Base-by-base conservation (phyloP, 1,140 invertebrate species). In the Leptoteleia sp. region DNA sequence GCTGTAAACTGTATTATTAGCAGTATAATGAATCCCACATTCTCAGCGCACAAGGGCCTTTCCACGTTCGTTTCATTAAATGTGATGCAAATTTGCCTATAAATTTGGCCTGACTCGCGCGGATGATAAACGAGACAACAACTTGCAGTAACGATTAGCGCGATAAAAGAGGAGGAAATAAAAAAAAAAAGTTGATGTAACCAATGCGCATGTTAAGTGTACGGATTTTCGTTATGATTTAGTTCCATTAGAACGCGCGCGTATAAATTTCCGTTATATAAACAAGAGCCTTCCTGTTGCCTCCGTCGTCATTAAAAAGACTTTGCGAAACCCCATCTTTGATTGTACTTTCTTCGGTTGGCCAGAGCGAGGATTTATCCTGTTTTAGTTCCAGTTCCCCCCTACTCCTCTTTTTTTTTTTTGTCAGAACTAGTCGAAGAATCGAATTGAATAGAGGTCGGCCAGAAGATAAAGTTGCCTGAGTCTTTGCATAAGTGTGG, bases 261-360 rank as follows among this genome's bases (percentile, higher is more conserved):
- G 15, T 52, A 43, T 12, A 50, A 8, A 25, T 25, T 65, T 65
- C 61, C 38, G 61, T 65, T 52, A 65, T 42, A 45, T 11, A 65
- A 65, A 65, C 47, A 42, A 65, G 35, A 65, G 43, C 45, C 61
- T 65, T 65, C 47, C 61, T 54, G 61, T 65, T 65, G 37, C n/a
- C 61, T 52, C 38, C 45, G 27, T 15, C 61, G 12, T 50, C 45
- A 40, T 64, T 64, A 50, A 62, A 47, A 64, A 22, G 9, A 31
- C 31, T 37, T 57, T 45, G 59, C 45, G 15, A 64, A 38, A 48
- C n/a, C 43, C 42, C 33, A 33, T 50, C 35, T 50, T n/a, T n/a
- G n/a, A n/a, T n/a, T 50, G 59, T 64, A 40, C 59, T 64, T 64
- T 64, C 59, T 52, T 64, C 16, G n/a, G 52, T n/a, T 4, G 6